Conservation (phyloP, 2,888 invertebrate genomes). For the Clanis bilineata region DNA sequence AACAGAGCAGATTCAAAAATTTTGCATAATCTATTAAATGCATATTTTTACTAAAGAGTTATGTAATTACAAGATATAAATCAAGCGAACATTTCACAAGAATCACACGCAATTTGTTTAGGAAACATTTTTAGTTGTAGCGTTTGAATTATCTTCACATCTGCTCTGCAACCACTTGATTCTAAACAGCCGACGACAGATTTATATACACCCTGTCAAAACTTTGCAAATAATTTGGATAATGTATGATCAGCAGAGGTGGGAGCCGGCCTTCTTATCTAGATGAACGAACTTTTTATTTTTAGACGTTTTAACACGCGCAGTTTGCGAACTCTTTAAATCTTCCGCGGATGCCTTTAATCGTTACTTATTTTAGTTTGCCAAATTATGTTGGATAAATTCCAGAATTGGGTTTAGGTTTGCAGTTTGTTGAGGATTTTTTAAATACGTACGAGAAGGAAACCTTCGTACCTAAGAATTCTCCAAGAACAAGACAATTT, state of each 20-base stretch:
- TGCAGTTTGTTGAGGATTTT: neutral
- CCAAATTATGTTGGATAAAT: neutral
- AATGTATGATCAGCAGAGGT: conserved; percentile 33
- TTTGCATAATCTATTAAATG: neutral
- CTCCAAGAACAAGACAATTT: too few species aligned
- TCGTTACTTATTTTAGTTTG: neutral
- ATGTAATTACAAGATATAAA: conserved; percentile 1
- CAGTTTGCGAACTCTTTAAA: conserved; percentile 54
- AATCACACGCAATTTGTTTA: conserved; percentile 12
- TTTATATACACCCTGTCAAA: conserved; percentile 55
- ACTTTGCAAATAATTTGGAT: conserved; percentile 22
- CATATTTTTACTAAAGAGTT: neutral
- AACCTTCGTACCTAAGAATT: too few species aligned
- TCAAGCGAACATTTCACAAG: neutral
- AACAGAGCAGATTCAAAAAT: neutral
- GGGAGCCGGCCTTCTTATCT: conserved; percentile 41
- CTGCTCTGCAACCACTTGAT: conserved; percentile 46
- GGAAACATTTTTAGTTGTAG: conserved; percentile 3
- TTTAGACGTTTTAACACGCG: conserved; percentile 69
- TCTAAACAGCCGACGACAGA: conserved; percentile 73
- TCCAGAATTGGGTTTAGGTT: neutral
- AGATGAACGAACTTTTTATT: conserved; percentile 72
- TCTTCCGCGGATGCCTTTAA: conserved; percentile 18
- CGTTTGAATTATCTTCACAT: conserved; percentile 13
- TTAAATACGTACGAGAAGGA: too few species aligned